These are phyloP conservation scores for Therioaphis trifolii DNA, from an alignment of 2,888 invertebrate genomes.

Conservation along the genomic window DNA sequence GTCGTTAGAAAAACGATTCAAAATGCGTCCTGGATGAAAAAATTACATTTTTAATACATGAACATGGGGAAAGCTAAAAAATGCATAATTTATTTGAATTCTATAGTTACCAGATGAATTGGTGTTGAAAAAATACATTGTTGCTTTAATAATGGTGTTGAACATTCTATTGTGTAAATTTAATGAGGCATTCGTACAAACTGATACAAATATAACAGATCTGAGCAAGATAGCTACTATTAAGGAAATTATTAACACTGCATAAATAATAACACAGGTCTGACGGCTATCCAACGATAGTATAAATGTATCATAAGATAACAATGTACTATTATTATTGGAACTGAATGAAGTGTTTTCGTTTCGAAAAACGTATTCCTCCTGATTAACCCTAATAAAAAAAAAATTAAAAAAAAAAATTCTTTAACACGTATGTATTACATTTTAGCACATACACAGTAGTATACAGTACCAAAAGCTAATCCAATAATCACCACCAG, in stretches of 20 bases:
- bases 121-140: conserved; percentile 88
- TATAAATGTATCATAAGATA: not conserved
- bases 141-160: conserved; percentile 79
- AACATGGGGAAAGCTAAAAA: not conserved
- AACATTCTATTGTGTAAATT: conserved; percentile 88
- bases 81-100: not conserved
- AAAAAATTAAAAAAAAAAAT: not conserved
- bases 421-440: not conserved
- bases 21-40: conserved; percentile 74
- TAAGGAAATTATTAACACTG: conserved; percentile 71
- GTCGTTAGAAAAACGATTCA: conserved; percentile 92
- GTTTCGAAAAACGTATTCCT: conserved; percentile 64
- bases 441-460: no score
- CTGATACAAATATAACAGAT: conserved; percentile 78
- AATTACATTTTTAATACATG: conserved; percentile 14
- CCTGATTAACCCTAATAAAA: conserved; percentile 76
- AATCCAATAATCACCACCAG: conserved; percentile 78
- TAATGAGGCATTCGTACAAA: conserved; percentile 84
- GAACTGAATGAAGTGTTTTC: not conserved
- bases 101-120: conserved; percentile 79
- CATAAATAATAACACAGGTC: conserved; percentile 73
- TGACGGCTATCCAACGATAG: conserved; percentile 46
- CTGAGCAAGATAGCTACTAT: conserved; percentile 73
- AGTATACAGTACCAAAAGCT: conserved; percentile 68
- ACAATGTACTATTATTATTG: not conserved